phyloP scores from a whole-genome alignment of 1,140 invertebrate genomes.

The Meloidogyne chitwoodi region DNA sequence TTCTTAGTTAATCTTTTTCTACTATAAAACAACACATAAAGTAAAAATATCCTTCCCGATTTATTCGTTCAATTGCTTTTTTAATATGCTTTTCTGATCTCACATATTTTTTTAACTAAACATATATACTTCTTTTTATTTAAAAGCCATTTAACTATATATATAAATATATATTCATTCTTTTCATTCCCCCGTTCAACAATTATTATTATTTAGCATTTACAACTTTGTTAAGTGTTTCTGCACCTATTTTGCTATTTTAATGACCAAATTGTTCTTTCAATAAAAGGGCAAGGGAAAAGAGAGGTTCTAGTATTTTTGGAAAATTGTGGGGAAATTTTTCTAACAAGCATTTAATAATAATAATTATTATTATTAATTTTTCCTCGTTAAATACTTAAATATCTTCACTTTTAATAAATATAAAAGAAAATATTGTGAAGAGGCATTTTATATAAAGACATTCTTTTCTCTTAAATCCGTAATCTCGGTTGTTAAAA shows the following conservation, averaged over 20 bases:
- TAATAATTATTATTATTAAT: no score
- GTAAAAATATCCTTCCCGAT: not conserved
- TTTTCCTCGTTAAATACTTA: not conserved
- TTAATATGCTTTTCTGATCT: not conserved
- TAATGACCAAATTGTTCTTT: not conserved
- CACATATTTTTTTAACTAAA: not conserved
- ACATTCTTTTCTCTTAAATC: not conserved
- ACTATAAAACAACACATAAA: no score
- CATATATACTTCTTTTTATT: not conserved
- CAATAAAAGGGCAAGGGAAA: not conserved
- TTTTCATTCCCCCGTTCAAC: not conserved
- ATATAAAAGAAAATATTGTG: no score
- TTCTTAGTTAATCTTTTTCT: no score
- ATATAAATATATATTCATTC: not conserved
- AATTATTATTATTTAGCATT: not conserved
- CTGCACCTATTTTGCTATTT: not conserved
- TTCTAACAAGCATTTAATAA: not conserved
- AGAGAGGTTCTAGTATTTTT: not conserved
- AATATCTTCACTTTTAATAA: no score
- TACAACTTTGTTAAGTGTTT: not conserved
- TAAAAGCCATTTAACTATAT: not conserved
- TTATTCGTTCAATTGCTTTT: not conserved
- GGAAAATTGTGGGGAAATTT: not conserved
- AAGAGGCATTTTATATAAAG: not conserved
- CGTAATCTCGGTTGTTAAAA: not conserved